Evolutionary conservation across 1,140 invertebrate genomes (phyloP), one percentile per base, ranked within the genome.

Genomic region (Lasaia peninsularis): DNA sequence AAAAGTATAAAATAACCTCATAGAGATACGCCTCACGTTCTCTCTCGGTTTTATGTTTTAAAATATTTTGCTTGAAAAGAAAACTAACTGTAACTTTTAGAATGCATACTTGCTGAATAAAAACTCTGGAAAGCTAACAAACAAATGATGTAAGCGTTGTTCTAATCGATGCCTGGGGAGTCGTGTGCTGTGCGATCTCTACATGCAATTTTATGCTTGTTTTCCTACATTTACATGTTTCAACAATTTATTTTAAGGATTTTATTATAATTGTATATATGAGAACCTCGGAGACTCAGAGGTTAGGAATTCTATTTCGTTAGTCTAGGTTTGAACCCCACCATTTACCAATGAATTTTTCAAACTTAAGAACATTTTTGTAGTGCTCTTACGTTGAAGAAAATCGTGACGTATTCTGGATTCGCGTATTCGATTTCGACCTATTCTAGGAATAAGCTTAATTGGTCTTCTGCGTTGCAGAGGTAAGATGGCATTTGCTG

Each of bases 101-200:
- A 44, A 44, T 44, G 40, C 60, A 37, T 55, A 32, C 54, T 32
- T 58, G 53, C 34, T 44, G 51, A 63, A 37, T 62, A 57, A 63
- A 65, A 67, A 54, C 70, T 73, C 70, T 75, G 65, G 63, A 54
- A 71, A 82, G 75, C 78, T 79, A 59, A 58, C 71, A 77, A 78
- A 80, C 71, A 80, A 78, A 80, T 73, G 69, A 69, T 69, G 74
- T 80, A 78, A 80, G 69, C 73, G 71, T 80, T 73, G 61, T 52
- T 50, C 62, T 78, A 82, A 82, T 80, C 69, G 71, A 71, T 73
- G 70, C 63, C 71, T 40, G 60, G 77, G 72, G 77, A 71, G 65
- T 63, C 60, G 51, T 77, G 40, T 40, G 51, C 20, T 53, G 52
- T 28, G 20, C 57, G 56, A 53, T 63, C 61, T 21, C 48, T 4